Conservation (phyloP, 1,140 invertebrate genomes). For the Orius laevigatus region DNA sequence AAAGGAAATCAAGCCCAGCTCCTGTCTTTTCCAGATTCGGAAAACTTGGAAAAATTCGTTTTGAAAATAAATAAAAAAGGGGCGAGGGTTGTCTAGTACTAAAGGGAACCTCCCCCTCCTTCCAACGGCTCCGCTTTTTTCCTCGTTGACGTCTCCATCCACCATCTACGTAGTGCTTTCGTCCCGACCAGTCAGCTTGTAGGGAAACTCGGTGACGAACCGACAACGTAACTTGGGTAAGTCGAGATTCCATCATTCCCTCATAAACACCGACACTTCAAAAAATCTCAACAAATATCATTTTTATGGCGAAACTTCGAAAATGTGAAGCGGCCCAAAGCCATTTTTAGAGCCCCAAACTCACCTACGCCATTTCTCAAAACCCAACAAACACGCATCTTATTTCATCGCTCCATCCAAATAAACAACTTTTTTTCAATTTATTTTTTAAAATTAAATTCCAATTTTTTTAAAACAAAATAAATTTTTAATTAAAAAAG, state of each 20-base stretch:
- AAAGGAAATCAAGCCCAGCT: too few relatives aligned
- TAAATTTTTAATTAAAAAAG: too few relatives aligned
- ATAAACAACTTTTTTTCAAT: background rate
- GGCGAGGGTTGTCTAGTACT: too few relatives aligned
- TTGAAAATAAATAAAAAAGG: background rate
- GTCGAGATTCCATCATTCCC: background rate
- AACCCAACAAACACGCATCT: slow-evolving; percentile 17
- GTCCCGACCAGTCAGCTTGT: slow-evolving; percentile 79
- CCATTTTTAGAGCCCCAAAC: background rate
- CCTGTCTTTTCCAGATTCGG: too few relatives aligned
- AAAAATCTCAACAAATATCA: background rate
- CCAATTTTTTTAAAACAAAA: too few relatives aligned
- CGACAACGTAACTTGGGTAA: slow-evolving; percentile 56
- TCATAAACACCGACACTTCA: background rate
- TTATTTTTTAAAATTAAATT: background rate
- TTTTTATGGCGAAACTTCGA: too few relatives aligned
- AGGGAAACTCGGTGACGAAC: slow-evolving; percentile 78
- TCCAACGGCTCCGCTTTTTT: background rate
- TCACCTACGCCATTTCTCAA: background rate
- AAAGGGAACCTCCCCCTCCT: background rate
- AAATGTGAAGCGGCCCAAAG: too few relatives aligned
- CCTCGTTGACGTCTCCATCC: slow-evolving; percentile 81
- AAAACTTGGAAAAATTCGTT: too few relatives aligned
- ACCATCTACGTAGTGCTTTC: slow-evolving; percentile 81
- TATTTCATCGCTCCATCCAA: slow-evolving; percentile 12